These are phyloP conservation scores for Labeo catla DNA, from an alignment of 2,113 vertebrate species.

Conservation along the genomic window DNA sequence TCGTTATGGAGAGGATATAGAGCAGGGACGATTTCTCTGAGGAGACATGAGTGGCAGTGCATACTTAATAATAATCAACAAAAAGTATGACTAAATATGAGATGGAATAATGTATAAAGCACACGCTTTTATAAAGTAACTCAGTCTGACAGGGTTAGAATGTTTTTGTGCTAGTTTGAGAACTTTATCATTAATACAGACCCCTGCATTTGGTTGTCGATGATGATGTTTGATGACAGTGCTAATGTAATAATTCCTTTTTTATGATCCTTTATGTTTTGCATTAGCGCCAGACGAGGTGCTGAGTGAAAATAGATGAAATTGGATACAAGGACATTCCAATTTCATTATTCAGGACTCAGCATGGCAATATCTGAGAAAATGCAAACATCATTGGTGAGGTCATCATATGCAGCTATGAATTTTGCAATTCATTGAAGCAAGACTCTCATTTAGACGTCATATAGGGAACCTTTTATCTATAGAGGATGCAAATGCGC, in stretches of 20 bases:
- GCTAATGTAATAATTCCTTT: conserved; percentile 27
- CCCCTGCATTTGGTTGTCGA: not conserved
- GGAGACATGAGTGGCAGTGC: not conserved
- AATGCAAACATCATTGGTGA: conserved; percentile 17
- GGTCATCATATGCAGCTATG: conserved; percentile 13
- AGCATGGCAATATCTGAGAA: conserved; percentile 7
- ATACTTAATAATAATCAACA: conserved; percentile 13
- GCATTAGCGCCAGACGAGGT: not conserved
- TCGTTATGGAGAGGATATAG: not conserved
- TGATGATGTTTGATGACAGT: not conserved
- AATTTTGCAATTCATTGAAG: not conserved
- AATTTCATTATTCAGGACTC: not conserved
- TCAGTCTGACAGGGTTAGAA: not conserved
- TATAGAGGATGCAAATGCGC: not conserved
- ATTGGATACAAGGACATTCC: not conserved
- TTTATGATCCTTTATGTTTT: conserved; percentile 22
- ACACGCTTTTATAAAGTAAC: not conserved
- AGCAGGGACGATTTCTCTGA: not conserved
- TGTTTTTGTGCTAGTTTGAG: not conserved
- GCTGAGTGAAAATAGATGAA: not conserved
- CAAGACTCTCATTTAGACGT: not conserved
- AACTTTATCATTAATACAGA: not conserved
- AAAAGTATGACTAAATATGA: not conserved
- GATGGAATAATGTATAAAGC: not conserved
- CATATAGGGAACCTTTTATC: not conserved